A percentile compares a stretch with the other conserved stretches of the same genome.
These are phyloP conservation scores for Ischnus inquisitorius DNA, from an alignment of 2,888 invertebrate genomes.

Conservation along the genomic window DNA sequence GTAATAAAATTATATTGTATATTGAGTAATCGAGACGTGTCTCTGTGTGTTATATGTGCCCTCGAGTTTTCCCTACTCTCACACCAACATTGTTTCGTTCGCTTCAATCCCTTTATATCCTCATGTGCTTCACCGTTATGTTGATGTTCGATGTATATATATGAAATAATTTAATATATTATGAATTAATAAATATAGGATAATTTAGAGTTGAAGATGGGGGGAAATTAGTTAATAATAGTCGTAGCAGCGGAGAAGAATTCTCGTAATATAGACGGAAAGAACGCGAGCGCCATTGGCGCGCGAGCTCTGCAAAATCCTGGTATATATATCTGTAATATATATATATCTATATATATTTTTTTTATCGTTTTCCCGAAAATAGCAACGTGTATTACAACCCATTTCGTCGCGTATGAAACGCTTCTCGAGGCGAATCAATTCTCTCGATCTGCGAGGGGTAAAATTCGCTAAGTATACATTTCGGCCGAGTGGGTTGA, in stretches of 20 bases:
- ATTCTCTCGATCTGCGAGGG: slow-evolving; percentile 22
- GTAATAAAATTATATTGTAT: slow-evolving; percentile 82
- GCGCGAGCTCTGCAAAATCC: no score
- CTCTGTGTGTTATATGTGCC: slow-evolving; percentile 38
- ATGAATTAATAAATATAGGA: no score
- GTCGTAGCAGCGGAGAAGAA: no score
- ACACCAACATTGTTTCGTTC: slow-evolving; percentile 8
- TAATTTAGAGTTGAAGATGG: no score
- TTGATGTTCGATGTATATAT: slow-evolving; percentile 11
- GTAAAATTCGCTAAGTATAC: slow-evolving; percentile 38
- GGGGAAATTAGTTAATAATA: no score
- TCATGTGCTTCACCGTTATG: slow-evolving; percentile 8
- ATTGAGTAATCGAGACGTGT: slow-evolving; percentile 76
- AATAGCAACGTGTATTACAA: background rate
- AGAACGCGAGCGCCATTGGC: no score
- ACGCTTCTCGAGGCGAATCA: background rate
- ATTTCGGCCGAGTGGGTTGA: background rate
- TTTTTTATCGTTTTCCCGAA: slow-evolving; percentile 18
- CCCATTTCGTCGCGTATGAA: background rate
- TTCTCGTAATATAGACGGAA: no score
- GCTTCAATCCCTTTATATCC: slow-evolving; percentile 4
- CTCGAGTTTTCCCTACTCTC: background rate
- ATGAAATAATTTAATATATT: no score
- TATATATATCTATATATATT: background rate
- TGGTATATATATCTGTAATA: no score